Evolutionary conservation across 2,113 vertebrate genomes (phyloP), one percentile per base, ranked within the genome.

Genomic region (Paraplagusia blochii): DNA sequence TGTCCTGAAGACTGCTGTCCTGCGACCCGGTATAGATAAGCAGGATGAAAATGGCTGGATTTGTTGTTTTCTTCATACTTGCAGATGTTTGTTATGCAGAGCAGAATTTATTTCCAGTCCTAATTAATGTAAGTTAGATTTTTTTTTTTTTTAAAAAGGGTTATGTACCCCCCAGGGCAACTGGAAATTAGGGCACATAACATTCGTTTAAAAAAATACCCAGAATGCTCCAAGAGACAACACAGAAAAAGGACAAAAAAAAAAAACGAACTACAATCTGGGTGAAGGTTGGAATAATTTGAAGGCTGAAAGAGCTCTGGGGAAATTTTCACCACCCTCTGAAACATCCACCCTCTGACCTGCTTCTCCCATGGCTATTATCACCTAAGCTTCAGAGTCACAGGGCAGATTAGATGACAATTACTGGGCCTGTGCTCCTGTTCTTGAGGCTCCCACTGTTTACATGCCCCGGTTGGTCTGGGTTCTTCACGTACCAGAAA

Each of bases 121-220:
- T 79, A 81, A 85, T 85, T 81, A 77, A 71, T 64, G 74, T 55
- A 57, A 48, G 39, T 64, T 29, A 29, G 22, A 29, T 29, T 29
- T 6, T n/a, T n/a, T n/a, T n/a, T n/a, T n/a, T n/a, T n/a, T n/a
- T n/a, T n/a, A n/a, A n/a, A n/a, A n/a, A n/a, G n/a, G n/a, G n/a
- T 29, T 29, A 29, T 29, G 2, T 29, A 29, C 22, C 22, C 22
- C 22, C 22, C 22, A 6, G 22, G 22, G 22, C 22, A 29, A 29
- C 53, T 53, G 45, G 59, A 83, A 85, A 81, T 60, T 85, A 42
- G 74, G 78, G 65, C 83, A 83, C 47, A 61, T 51, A 53, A 79
- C 81, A 73, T 64, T 42, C 76, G 71, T 57, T 22, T 52, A 52
- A 62, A 60, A 74, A 48, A 18, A 1, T 19, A 9, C 46, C 59